Evolutionary conservation across 2,888 invertebrate genomes (phyloP).

Genomic region (Orchestes rusci): DNA sequence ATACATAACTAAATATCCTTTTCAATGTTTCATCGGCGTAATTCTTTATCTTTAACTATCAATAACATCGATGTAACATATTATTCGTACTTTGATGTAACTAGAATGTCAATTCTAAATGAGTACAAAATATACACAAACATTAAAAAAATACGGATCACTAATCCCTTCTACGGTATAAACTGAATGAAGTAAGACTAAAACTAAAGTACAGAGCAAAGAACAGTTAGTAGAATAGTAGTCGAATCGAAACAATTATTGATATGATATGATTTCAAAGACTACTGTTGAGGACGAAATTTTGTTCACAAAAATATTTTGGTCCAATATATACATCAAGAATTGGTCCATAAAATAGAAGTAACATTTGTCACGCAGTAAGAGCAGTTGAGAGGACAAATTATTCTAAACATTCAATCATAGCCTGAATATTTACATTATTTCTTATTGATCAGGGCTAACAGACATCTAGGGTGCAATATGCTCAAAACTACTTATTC

Average conservation of each 20-base stretch:
- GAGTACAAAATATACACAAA: conserved; percentile 19
- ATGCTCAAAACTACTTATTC: too few species aligned
- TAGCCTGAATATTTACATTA: too few species aligned
- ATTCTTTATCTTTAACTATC: too few species aligned
- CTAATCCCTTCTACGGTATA: conserved; percentile 4
- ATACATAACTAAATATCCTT: too few species aligned
- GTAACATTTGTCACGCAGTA: too few species aligned
- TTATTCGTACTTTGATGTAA: too few species aligned
- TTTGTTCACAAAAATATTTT: conserved; percentile 18
- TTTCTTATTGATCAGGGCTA: too few species aligned
- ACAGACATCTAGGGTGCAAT: too few species aligned
- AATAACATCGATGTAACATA: too few species aligned
- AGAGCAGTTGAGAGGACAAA: too few species aligned
- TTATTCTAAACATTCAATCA: too few species aligned
- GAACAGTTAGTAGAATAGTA: conserved; percentile 2
- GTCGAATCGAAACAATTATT: not conserved
- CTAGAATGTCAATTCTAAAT: conserved; percentile 10
- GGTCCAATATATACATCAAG: conserved; percentile 19
- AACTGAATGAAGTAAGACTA: conserved; percentile 10
- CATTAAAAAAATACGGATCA: conserved; percentile 11
- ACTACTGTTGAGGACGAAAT: conserved; percentile 19
- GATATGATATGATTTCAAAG: not conserved
- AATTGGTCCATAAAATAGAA: conserved; percentile 19
- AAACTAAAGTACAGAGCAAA: conserved; percentile 2
- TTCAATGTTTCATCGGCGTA: too few species aligned